Percentiles rank a stretch among this genome's conserved stretches.
These are phyloP conservation scores for Eupithecia tripunctaria DNA, from an alignment of 2,888 invertebrate species.

Conservation along the genomic window DNA sequence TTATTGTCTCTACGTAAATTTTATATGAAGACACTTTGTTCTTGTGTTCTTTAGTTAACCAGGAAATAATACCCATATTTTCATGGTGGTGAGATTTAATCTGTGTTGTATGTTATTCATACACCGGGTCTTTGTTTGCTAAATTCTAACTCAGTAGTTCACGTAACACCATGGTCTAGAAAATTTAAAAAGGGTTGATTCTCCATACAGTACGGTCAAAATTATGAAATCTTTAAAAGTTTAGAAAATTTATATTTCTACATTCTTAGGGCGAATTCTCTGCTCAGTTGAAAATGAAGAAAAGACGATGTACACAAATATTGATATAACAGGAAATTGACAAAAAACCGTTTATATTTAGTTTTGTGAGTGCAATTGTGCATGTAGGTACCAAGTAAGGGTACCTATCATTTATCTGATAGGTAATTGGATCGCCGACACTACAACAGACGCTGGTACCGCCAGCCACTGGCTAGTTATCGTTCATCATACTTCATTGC, in stretches of 20 bases:
- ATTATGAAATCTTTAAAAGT: not conserved
- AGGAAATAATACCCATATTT: not conserved
- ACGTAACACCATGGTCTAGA: not conserved
- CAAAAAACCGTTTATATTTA: not conserved
- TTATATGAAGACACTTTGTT: too few species aligned
- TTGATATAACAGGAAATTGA: not conserved
- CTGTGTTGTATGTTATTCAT: conserved; percentile 4
- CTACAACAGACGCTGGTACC: conserved; percentile 69
- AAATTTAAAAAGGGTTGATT: conserved; percentile 8
- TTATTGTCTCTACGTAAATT: too few species aligned
- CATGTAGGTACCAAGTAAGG: not conserved
- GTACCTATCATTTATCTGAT: conserved; percentile 18
- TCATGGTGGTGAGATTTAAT: not conserved
- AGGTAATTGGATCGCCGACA: conserved; percentile 38
- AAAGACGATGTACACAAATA: not conserved
- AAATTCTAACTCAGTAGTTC: not conserved
- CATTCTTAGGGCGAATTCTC: not conserved
- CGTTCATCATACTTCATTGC: conserved; percentile 13
- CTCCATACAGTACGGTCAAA: not conserved
- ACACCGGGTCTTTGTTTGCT: conserved; percentile 7
- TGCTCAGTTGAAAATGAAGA: not conserved
- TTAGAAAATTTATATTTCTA: not conserved
- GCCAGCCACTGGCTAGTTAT: conserved; percentile 68
- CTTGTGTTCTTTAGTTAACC: too few species aligned
- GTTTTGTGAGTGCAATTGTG: not conserved